Base-by-base conservation (phyloP, 2,888 invertebrate genomes). In the Brachylomia viminalis region DNA sequence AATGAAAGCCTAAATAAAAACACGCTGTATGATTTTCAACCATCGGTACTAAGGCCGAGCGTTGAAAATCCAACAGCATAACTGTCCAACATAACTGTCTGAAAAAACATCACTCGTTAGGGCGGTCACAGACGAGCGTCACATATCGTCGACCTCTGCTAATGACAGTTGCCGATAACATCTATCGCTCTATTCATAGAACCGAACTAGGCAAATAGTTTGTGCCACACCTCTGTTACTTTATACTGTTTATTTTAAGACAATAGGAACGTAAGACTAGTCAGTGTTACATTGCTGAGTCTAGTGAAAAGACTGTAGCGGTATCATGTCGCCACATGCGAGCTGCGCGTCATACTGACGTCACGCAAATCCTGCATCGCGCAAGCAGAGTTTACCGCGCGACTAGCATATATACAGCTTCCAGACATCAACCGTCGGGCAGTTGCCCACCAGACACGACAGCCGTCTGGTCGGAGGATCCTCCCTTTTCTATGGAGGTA, bases 71-170 rank as follows among this genome's bases (percentile, higher is more conserved):
- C 8, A 45, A 47, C 23, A 47, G 23, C 47, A 13, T 8, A 47
- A 30, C 27, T 27, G 20, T 20, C 4, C 11, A 27, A 45, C 13
- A 47, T 65, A 30, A 17, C 20, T 62, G 27, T 42, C 8, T 77
- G 38, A 62, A 23, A 20, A 20, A 30, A 27, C 17, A 27, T 30
- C n/a, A 13, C 77, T 77, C 77, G 52, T 77, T 77, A 77, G 45
- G 42, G 20, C 23, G 52, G 10, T 27, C 59, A 2, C 33, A 61
- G 59, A 69, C 33, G 61, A 38, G 52, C 45, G 45, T 17, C 61
- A 69, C 77, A 77, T 77, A 77, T 61, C 61, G 54, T 17, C 76
- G 58, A 17, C 52, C 38, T 47, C 54, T 54, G 70, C 30, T 70
- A 70, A 70, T 70, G 70, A 38, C 70, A 47, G 47, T 56, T 33